Evolutionary conservation across 2,797 vertebrate genomes (phyloP).

Genomic region (Epinephelus malabaricus): DNA sequence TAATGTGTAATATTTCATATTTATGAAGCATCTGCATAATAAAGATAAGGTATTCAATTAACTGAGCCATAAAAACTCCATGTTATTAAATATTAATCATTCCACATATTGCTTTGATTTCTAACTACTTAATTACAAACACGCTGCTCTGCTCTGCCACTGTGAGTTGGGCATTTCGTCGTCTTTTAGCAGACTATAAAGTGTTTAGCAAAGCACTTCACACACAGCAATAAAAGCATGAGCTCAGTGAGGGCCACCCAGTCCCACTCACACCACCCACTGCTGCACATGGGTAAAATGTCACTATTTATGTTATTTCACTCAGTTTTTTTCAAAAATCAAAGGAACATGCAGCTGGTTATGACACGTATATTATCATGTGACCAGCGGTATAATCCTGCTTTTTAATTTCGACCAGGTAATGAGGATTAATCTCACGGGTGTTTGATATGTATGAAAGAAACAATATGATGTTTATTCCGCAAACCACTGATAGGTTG

Average conservation of each 20-base stretch:
- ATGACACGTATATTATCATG: constrained; percentile 3
- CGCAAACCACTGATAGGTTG: no score
- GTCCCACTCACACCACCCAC: constrained; percentile 11
- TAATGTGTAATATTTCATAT: constrained; percentile 93
- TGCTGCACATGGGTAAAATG: neutral
- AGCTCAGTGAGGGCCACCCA: constrained; percentile 15
- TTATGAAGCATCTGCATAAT: constrained; percentile 94
- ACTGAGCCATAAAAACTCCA: constrained; percentile 85
- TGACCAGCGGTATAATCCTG: neutral
- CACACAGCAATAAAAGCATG: constrained; percentile 44
- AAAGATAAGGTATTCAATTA: constrained; percentile 97
- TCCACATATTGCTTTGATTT: constrained; percentile 88
- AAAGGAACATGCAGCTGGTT: neutral
- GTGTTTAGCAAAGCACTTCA: constrained; percentile 71
- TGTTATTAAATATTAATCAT: constrained; percentile 94
- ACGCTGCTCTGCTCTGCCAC: constrained; percentile 57
- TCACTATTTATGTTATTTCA: neutral
- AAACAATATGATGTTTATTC: no score
- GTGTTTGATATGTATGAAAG: no score
- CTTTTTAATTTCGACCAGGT: neutral
- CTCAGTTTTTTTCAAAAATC: constrained; percentile 5
- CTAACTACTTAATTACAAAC: constrained; percentile 85
- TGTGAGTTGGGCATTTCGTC: constrained; percentile 52
- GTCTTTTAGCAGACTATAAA: constrained; percentile 60
- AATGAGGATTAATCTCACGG: neutral